Evolutionary conservation across 2,888 invertebrate genomes (phyloP).

Genomic region (Disparrhopalites patrizii): DNA sequence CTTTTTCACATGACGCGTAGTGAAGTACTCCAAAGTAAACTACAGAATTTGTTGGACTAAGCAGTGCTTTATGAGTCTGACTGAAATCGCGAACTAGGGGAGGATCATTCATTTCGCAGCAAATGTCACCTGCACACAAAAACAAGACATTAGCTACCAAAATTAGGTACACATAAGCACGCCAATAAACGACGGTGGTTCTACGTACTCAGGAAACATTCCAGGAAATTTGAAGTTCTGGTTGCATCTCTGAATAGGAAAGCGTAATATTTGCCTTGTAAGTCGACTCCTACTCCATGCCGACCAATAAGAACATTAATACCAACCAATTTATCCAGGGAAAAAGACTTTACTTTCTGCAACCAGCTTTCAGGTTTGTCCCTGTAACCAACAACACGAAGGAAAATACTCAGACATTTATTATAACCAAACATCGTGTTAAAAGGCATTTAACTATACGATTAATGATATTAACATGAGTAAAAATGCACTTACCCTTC

Average conservation of each 20-base stretch:
- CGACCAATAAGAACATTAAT: conserved; percentile 46
- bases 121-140: conserved; percentile 43
- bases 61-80: conserved; percentile 46
- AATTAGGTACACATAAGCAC: neutral
- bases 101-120: conserved; percentile 37
- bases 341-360: conserved; percentile 37
- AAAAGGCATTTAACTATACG: no score
- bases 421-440: neutral
- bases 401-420: neutral
- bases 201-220: conserved; percentile 44
- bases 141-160: neutral
- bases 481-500: conserved; percentile 44
- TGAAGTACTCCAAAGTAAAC: conserved; percentile 47
- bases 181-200: neutral
- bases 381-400: conserved; percentile 31
- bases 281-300: conserved; percentile 46
- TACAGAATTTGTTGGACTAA: conserved; percentile 44
- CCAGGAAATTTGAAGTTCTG: conserved; percentile 43
- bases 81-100: conserved; percentile 47
- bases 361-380: conserved; percentile 47
- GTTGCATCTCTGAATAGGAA: conserved; percentile 45
- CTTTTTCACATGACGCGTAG: conserved; percentile 40
- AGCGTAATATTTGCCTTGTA: conserved; percentile 45
- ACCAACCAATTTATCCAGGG: conserved; percentile 37
- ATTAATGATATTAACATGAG: no score